phyloP scores from a whole-genome alignment of 1,140 invertebrate species.

The Latrodectus geometricus region DNA sequence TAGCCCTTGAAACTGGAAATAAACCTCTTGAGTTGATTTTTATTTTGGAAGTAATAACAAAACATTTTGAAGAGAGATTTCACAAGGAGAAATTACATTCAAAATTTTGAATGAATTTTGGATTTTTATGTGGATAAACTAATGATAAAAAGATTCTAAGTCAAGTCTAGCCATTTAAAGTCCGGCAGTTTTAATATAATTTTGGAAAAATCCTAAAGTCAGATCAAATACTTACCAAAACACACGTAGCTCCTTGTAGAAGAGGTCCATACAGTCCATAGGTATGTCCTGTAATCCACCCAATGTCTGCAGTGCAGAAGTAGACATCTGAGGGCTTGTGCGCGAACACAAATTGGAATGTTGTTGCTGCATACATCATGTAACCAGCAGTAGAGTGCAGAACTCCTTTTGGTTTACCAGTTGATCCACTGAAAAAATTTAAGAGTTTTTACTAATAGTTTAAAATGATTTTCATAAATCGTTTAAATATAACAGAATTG shows the following conservation, averaged over 20 bases:
- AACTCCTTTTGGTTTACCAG: constrained; percentile 97
- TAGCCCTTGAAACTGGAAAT: constrained; percentile 90
- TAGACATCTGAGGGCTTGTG: constrained; percentile 91
- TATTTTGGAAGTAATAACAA: no score
- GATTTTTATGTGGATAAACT: no score
- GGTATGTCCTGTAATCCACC: constrained; percentile 98
- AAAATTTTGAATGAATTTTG: no score
- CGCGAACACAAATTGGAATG: constrained; percentile 96
- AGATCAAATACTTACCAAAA: constrained; percentile 47
- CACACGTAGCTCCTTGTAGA: constrained; percentile 88
- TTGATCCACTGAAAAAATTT: constrained; percentile 79
- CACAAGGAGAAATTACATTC: no score
- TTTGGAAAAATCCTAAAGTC: no score
- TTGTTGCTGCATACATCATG: constrained; percentile 88
- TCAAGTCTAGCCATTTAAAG: no score
- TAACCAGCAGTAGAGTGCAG: constrained; percentile 94
- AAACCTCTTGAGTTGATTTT: no score
- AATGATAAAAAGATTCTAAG: no score
- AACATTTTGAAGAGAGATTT: no score
- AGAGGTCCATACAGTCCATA: constrained; percentile 96
- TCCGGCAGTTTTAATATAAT: no score
- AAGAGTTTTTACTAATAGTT: background rate
- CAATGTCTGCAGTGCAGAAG: constrained; percentile 98
- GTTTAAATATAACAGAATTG: no score
- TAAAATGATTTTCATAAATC: no score